Base-by-base conservation (phyloP, 2,888 invertebrate genomes). In the Leptinotarsa juncta region DNA sequence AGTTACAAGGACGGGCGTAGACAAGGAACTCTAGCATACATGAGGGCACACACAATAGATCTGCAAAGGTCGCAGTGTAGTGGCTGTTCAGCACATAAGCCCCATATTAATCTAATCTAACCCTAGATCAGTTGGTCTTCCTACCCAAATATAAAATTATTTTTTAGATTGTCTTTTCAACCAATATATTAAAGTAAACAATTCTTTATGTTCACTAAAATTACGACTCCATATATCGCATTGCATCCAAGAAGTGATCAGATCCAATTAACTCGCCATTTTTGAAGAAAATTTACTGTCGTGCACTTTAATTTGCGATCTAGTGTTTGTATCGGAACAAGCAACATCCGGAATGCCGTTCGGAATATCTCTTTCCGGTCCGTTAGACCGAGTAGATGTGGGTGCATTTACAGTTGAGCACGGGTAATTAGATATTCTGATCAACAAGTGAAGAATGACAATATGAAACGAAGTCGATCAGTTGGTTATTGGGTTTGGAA, bases 381-480 rank as follows among this genome's bases (percentile, higher is more conserved):
- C 62, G 62, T 62, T 62, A 62, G 32, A 32, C 32, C 62, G 62
- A 26, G 7, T 62, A 62, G 62, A 62, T 62, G 32, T 32, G 62
- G 62, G 62, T 62, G 62, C 62, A 62, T 62, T 62, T 62, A 62
- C 62, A 62, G 67, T 23, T 26, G 67, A n/a, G 26, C 67, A 50
- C 23, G 20, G 50, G 20, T 51, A 67, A 67, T 67, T 67, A 67
- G 67, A 50, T 16, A 67, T 67, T 51, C 50, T 26, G 50, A 67
- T 67, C 67, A 67, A 67, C 67, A 67, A 67, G 67, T 67, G 67
- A n/a, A 32, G 62, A 15, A 32, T 32, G 62, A 62, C 26, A n/a
- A 62, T 62, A 32, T 32, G 62, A 32, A 32, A 62, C 62, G 62
- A 14, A 26, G 62, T 16, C 62, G 62, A 62, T 57, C 57, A 7